A percentile compares a stretch with the other conserved stretches of the same genome.
Evolutionary conservation across 1,140 invertebrate genomes (phyloP).

Genomic region (Magallana ariakensis): DNA sequence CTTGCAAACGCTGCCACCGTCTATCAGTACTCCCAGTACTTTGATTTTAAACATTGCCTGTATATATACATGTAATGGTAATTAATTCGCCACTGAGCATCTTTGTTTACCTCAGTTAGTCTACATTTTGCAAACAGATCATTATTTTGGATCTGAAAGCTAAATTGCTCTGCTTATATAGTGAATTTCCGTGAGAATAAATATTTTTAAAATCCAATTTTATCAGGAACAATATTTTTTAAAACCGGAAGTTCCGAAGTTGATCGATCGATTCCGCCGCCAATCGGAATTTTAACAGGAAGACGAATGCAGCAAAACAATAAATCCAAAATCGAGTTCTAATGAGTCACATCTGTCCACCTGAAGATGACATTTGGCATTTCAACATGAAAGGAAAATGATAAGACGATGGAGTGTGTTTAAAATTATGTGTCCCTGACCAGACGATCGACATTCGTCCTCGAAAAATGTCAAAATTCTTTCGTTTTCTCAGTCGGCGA

Average conservation of each 20-base stretch:
- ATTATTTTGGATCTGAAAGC: no score
- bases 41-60: no score
- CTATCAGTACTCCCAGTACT: no score
- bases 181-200: no score
- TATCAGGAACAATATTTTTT: neutral
- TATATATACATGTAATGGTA: no score
- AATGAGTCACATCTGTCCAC: neutral
- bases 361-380: neutral
- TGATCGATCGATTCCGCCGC: conserved; percentile 29
- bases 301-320: conserved; percentile 14
- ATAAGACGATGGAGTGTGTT: neutral
- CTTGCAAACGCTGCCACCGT: no score
- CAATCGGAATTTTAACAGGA: conserved; percentile 27
- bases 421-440: conserved; percentile 2
- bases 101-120: no score
- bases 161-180: no score
- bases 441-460: conserved; percentile 55
- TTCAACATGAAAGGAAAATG: conserved; percentile 10
- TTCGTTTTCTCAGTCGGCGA: conserved; percentile 76
- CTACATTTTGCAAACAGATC: no score
- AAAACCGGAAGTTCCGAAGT: conserved; percentile 19
- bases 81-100: no score
- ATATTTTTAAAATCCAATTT: neutral
- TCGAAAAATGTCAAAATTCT: conserved; percentile 73
- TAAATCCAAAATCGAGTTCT: neutral